Conservation (phyloP, 2,113 vertebrate genomes). For the Jacana jacana region DNA sequence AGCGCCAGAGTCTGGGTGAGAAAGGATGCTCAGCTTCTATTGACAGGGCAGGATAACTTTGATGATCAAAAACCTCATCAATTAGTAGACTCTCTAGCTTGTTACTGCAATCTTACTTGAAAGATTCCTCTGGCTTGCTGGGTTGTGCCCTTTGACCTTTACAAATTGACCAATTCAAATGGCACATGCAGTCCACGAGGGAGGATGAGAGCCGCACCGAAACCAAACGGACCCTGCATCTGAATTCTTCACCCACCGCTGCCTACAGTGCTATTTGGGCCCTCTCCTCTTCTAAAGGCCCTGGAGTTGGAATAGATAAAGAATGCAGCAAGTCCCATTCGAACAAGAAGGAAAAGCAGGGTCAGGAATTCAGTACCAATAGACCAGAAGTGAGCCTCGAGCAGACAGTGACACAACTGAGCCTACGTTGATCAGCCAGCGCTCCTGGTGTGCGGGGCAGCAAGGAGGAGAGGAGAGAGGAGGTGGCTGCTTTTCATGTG, state of each 20-base stretch:
- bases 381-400: neutral
- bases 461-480: neutral
- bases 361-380: neutral
- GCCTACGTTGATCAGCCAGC: neutral
- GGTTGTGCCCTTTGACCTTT: neutral
- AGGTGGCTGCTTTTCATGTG: neutral
- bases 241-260: neutral
- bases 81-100: neutral
- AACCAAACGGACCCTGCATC: neutral
- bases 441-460: constrained; percentile 3
- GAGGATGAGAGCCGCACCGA: neutral
- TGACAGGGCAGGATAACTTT: neutral
- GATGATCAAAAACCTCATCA: neutral
- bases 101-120: constrained; percentile 2
- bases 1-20: neutral
- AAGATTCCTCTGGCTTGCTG: constrained; percentile 4
- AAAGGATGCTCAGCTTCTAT: neutral
- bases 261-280: neutral
- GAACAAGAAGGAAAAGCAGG: constrained; percentile 2
- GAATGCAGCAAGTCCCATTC: neutral
- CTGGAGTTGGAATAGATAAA: neutral
- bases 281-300: neutral
- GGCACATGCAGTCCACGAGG: neutral
- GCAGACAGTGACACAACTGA: constrained; percentile 11
- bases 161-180: neutral